These are phyloP conservation scores for Drosophila lini DNA, from an alignment of 1,140 invertebrate species.

Conservation along the genomic window DNA sequence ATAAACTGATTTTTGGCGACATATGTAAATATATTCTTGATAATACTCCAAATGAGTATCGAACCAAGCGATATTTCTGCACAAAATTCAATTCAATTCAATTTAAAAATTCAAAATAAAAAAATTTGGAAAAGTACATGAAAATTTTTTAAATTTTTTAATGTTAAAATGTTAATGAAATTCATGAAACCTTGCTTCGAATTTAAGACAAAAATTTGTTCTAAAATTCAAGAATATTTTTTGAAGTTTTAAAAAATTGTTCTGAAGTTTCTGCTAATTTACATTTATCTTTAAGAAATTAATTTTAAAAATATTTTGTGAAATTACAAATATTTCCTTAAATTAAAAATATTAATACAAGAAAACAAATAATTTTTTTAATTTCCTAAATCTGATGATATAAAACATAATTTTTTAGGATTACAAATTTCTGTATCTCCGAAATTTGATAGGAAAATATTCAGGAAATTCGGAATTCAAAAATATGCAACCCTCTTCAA, in stretches of 20 bases:
- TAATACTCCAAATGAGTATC: not conserved
- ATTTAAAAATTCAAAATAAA: not conserved
- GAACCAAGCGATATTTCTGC: not conserved
- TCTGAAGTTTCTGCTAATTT: not conserved
- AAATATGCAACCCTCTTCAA: too few species aligned
- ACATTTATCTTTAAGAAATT: constrained; percentile 1
- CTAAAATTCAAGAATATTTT: not conserved
- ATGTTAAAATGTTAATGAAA: too few species aligned
- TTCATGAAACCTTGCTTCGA: not conserved
- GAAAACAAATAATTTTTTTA: not conserved
- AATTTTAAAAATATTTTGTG: not conserved
- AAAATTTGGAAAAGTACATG: not conserved
- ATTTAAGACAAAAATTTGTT: too few species aligned
- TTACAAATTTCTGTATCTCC: not conserved
- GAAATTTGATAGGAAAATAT: not conserved
- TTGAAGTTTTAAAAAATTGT: too few species aligned
- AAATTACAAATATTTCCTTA: constrained; percentile 6
- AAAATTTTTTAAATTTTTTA: not conserved
- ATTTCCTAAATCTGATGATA: not conserved
- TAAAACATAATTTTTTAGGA: not conserved
- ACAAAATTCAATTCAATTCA: not conserved
- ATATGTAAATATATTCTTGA: not conserved
- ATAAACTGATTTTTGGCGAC: not conserved
- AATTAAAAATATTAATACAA: constrained; percentile 1
- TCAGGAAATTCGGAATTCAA: not conserved